Conservation (phyloP, 2,797 vertebrate species). For the Aphelocoma californica region DNA sequence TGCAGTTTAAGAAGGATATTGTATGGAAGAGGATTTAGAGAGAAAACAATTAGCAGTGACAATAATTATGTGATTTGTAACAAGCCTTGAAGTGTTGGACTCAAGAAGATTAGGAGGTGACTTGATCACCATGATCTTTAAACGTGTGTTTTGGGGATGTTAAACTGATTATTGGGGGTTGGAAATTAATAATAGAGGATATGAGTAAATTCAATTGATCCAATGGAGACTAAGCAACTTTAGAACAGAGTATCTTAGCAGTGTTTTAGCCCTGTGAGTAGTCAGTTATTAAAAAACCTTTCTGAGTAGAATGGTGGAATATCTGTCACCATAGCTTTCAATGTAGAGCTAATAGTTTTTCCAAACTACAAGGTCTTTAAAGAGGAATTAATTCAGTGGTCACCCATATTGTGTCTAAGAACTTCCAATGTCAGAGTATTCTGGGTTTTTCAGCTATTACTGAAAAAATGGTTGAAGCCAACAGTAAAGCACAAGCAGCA, state of each 20-base stretch:
- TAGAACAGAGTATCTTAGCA: neutral
- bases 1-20: neutral
- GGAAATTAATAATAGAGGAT: neutral
- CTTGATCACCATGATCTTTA: neutral
- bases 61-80: neutral
- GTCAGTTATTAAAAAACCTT: neutral
- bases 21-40: neutral
- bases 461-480: neutral
- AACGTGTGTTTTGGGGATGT: neutral
- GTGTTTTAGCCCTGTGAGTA: neutral
- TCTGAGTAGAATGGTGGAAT: neutral
- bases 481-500: neutral
- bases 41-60: neutral
- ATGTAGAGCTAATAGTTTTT: neutral
- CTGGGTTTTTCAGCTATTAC: neutral
- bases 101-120: neutral
- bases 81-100: neutral
- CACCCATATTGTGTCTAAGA: neutral
- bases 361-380: neutral
- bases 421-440: neutral
- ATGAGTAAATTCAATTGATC: neutral
- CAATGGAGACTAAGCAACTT: neutral
- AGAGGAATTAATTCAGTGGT: neutral
- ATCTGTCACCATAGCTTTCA: neutral
- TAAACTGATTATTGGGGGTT: neutral